Conservation (phyloP, 2,888 invertebrate species). For the Netelia fuscicornis region DNA sequence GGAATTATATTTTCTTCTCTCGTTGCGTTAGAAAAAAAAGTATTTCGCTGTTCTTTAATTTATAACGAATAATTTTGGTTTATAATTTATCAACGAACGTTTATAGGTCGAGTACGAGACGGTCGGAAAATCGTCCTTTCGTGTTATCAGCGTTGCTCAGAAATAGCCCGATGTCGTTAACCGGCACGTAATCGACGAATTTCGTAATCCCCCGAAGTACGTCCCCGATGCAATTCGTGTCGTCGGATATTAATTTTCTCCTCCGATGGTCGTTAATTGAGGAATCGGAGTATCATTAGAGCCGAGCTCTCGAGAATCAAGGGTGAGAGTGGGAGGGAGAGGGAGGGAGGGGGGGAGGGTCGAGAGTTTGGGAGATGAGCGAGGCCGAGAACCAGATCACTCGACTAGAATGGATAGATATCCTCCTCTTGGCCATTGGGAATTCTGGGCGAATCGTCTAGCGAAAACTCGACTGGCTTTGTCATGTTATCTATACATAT, state of each 20-base stretch:
- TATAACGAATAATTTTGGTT: no score
- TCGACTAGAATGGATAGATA: constrained; percentile 67
- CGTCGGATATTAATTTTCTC: constrained; percentile 72
- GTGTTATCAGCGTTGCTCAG: constrained; percentile 44
- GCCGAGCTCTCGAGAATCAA: constrained; percentile 62
- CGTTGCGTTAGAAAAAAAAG: no score
- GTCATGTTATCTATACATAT: not conserved
- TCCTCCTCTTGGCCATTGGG: constrained; percentile 55
- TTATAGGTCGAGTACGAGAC: not conserved
- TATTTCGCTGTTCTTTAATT: no score
- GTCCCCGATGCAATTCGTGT: constrained; percentile 67
- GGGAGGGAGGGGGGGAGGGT: constrained; percentile 5
- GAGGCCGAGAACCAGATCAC: constrained; percentile 52
- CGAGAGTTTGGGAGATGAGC: constrained; percentile 29
- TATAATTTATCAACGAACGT: no score
- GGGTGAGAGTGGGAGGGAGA: constrained; percentile 28
- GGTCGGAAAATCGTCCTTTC: not conserved
- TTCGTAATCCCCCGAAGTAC: constrained; percentile 61
- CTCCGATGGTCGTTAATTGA: constrained; percentile 70
- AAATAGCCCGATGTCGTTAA: constrained; percentile 36
- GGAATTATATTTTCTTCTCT: no score
- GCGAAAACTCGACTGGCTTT: constrained; percentile 48
- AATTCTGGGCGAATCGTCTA: constrained; percentile 51
- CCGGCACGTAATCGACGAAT: constrained; percentile 48
- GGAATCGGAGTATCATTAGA: constrained; percentile 58